phyloP scores from a whole-genome alignment of 2,797 vertebrate species.

The Chaenodraco wilsoni region DNA sequence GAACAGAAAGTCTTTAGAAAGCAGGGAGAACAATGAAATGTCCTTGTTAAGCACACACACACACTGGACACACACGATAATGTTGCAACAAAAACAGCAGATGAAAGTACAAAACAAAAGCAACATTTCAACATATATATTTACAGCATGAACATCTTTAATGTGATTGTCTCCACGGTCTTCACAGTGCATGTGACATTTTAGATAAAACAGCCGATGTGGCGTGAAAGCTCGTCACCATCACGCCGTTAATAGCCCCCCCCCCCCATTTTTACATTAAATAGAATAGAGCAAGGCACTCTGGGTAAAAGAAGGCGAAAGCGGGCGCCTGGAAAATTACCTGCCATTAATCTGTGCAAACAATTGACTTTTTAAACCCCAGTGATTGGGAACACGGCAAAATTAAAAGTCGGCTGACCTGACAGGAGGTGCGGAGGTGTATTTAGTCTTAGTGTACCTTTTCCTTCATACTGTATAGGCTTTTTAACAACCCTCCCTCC shows the following conservation, averaged over 20 bases:
- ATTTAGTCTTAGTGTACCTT: slow-evolving; percentile 64
- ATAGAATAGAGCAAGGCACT: slow-evolving; percentile 83
- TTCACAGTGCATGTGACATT: slow-evolving; percentile 70
- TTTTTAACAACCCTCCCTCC: slow-evolving; percentile 21
- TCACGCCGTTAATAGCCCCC: slow-evolving; percentile 53
- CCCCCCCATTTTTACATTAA: slow-evolving; percentile 68
- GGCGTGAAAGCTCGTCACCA: slow-evolving; percentile 52
- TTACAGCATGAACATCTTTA: slow-evolving; percentile 65
- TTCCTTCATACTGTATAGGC: slow-evolving; percentile 56
- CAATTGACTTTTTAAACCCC: slow-evolving; percentile 76
- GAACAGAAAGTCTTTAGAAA: slow-evolving; percentile 46
- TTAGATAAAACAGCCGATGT: slow-evolving; percentile 28
- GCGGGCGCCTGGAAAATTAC: slow-evolving; percentile 69
- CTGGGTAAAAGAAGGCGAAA: slow-evolving; percentile 72
- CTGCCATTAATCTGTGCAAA: slow-evolving; percentile 83
- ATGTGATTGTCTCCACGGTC: slow-evolving; percentile 67
- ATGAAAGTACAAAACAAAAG: slow-evolving; percentile 58
- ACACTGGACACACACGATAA: slow-evolving; percentile 36
- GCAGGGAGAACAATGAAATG: slow-evolving; percentile 39
- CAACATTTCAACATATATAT: slow-evolving; percentile 45
- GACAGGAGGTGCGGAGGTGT: slow-evolving; percentile 60
- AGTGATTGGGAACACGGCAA: slow-evolving; percentile 70
- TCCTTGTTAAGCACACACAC: slow-evolving; percentile 39
- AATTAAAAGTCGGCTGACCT: slow-evolving; percentile 74
- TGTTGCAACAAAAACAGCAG: slow-evolving; percentile 54